A percentile compares a stretch with the other conserved stretches of the same genome.
phyloP scores from a whole-genome alignment of 2,797 vertebrate genomes.

The Microctenopoma stevenorrisi region DNA sequence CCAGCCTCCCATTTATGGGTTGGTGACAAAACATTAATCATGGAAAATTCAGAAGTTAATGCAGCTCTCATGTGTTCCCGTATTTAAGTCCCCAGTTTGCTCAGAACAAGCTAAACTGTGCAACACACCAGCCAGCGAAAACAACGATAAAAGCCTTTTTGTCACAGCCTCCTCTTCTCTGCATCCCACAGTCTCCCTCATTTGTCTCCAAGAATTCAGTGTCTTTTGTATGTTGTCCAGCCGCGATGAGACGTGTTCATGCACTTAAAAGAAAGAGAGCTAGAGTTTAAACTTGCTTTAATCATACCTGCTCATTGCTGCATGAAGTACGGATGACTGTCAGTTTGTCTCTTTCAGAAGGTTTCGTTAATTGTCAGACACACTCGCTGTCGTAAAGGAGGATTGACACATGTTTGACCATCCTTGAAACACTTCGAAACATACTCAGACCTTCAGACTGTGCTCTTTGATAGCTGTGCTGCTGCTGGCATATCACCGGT shows the following conservation, averaged over 20 bases:
- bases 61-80: neutral
- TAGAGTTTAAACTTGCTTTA: neutral
- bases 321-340: neutral
- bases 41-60: constrained; percentile 7
- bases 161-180: neutral
- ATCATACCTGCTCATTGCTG: neutral
- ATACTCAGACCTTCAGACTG: constrained; percentile 7
- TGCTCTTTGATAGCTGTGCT: neutral
- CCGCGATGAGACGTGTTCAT: neutral
- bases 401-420: neutral
- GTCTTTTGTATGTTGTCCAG: neutral
- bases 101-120: neutral
- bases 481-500: constrained; percentile 32
- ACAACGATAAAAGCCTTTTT: neutral
- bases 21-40: constrained; percentile 52
- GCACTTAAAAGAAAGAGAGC: neutral
- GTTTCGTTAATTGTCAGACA: constrained; percentile 2
- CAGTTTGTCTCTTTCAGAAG: constrained; percentile 16
- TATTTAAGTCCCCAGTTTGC: neutral
- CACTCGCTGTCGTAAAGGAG: constrained; percentile 2
- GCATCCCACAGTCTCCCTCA: neutral
- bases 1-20: constrained; percentile 8
- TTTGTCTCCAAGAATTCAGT: neutral
- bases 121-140: neutral
- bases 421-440: constrained; percentile 1